phyloP scores from a whole-genome alignment of 2,113 vertebrate genomes.

The Carassius carassius region DNA sequence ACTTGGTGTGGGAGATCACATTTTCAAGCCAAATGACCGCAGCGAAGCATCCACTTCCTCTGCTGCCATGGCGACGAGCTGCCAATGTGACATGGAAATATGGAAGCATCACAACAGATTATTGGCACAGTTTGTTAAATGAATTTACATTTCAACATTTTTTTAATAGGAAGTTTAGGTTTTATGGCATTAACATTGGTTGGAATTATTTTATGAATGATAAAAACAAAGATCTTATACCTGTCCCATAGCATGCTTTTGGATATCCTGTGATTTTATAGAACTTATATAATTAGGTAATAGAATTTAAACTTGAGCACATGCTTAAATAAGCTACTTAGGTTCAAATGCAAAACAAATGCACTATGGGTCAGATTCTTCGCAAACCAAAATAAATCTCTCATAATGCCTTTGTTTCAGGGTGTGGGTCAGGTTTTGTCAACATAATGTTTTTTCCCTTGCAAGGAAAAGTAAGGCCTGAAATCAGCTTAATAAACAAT shows the following conservation, averaged over 20 bases:
- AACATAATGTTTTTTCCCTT: neutral
- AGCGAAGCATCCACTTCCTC: constrained; percentile 37
- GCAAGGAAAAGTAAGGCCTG: neutral
- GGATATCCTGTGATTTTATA: neutral
- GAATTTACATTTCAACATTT: neutral
- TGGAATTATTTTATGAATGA: neutral
- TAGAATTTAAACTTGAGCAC: constrained; percentile 16
- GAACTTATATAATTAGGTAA: neutral
- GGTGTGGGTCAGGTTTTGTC: neutral
- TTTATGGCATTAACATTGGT: neutral
- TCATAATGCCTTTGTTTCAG: constrained; percentile 14
- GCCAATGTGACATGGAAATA: constrained; percentile 24
- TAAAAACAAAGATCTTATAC: neutral
- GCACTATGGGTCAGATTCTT: constrained; percentile 11
- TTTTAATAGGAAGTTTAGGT: neutral
- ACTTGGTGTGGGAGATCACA: constrained; percentile 34
- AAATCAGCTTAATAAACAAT: constrained; percentile 11
- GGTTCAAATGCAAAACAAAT: constrained; percentile 3
- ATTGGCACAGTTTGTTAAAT: constrained; percentile 19
- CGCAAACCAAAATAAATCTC: constrained; percentile 8
- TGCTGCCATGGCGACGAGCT: constrained; percentile 44
- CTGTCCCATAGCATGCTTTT: neutral
- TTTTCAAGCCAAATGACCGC: constrained; percentile 36
- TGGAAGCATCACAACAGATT: constrained; percentile 37
- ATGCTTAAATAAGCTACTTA: constrained; percentile 22